These are phyloP conservation scores for Pocillopora meandrina DNA, from an alignment of 92 coral and sea anemone genomes.

Conservation along the genomic window DNA sequence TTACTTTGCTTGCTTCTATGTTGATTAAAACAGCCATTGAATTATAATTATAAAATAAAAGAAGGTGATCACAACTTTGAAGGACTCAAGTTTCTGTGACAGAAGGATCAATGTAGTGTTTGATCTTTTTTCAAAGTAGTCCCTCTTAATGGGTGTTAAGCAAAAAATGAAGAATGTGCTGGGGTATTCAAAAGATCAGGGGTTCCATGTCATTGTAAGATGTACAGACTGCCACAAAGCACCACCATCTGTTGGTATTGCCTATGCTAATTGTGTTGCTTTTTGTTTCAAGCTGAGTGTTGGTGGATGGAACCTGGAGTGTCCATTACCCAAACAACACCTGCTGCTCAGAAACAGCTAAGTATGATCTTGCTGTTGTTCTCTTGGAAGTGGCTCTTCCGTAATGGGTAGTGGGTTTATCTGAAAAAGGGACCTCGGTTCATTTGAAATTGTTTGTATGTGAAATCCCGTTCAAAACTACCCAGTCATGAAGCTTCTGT, in stretches of 20 bases:
- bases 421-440: too few relatives aligned
- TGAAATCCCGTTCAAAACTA: too few relatives aligned
- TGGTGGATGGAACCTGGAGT: slow-evolving; percentile 50
- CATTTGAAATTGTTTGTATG: too few relatives aligned
- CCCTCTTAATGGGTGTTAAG: not conserved
- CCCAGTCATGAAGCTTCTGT: too few relatives aligned
- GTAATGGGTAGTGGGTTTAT: too few relatives aligned
- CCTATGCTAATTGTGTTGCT: slow-evolving; percentile 46
- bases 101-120: too few relatives aligned
- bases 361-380: slow-evolving; percentile 42
- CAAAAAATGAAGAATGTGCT: not conserved
- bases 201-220: not conserved
- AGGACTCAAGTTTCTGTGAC: not conserved
- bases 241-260: not conserved
- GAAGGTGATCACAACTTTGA: not conserved
- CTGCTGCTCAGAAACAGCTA: slow-evolving; percentile 42
- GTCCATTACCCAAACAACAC: slow-evolving; percentile 50
- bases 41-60: slow-evolving; percentile 3
- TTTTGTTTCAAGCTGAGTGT: slow-evolving; percentile 52
- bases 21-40: not conserved
- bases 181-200: not conserved
- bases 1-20: not conserved
- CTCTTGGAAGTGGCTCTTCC: not conserved
- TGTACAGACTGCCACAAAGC: not conserved
- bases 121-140: not conserved